Evolutionary conservation across 2,888 invertebrate species (phyloP), one percentile per base, ranked within the genome.

Genomic region (Liposcelis brunnea): DNA sequence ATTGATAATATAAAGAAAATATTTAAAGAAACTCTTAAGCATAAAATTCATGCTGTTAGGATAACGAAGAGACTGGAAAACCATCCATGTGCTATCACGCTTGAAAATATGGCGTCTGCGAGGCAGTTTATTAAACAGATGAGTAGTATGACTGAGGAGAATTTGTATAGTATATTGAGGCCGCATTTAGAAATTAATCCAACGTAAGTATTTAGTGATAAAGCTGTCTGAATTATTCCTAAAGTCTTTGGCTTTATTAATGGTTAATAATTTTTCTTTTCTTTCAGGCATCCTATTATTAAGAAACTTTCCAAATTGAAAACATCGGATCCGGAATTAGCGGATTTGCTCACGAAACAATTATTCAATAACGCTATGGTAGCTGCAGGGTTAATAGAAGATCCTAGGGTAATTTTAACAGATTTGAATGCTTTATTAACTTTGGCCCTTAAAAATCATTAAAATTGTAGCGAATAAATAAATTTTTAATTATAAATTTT

Each of bases 101-200:
- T 95, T 0, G 86, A 85, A 53, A 94, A 97, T 65, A 94, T 95
- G 91, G 94, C 89, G 1, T 85, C 91, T 2, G 94, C 95, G 0
- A 70, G 97, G 38, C 94, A 95, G 63, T 94, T 95, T 58, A 77
- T 95, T 45, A 74, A 86, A 45, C 87, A 91, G 56, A 80, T 89
- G 44, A 78, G 80, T 53, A 75, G 74, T 55, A 61, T 87, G 46
- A 75, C 79, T 0, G 89, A 93, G 55, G 89, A 90, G 55, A 80
- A 82, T 59, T 74, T 87, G 56, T 89, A 79, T 58, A 80, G 83
- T 1, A 63, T 94, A 48, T 65, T 95, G 45, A 85, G 91, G 57
- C 94, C 95, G 0, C 84, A 87, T 49, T 68, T 97, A 40, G 95
- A 97, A 66, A 78, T 97, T 44, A 97, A 97, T 67, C 82, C 91